These are phyloP conservation scores for Cynopterus brachyotis DNA, from an alignment of 2,113 vertebrate genomes.

Conservation along the genomic window DNA sequence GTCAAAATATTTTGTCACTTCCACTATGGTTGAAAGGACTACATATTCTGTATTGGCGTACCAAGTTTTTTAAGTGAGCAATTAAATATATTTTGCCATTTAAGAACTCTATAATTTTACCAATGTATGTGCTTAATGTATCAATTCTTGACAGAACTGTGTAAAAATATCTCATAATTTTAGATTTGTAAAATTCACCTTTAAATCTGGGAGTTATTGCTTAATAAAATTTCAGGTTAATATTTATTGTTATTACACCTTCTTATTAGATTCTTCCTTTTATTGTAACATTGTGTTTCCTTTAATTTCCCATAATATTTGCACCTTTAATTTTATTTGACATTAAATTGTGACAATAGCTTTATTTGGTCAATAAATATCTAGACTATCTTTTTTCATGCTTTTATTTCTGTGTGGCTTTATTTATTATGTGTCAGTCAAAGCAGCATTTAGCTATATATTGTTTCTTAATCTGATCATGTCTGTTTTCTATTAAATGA, in stretches of 20 bases:
- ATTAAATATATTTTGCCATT: background rate
- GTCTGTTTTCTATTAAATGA: background rate
- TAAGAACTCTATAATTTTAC: background rate
- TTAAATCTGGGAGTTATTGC: background rate
- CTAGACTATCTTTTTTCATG: background rate
- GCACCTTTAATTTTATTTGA: background rate
- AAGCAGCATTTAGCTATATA: background rate
- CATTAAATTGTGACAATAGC: background rate
- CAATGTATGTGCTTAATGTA: background rate
- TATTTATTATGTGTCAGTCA: background rate
- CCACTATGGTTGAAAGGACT: background rate
- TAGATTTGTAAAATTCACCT: background rate
- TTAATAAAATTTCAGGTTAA: background rate
- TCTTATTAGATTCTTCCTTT: background rate
- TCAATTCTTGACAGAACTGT: background rate
- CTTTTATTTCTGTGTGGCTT: background rate
- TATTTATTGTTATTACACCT: background rate
- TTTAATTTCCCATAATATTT: background rate
- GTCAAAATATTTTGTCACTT: constrained; percentile 8
- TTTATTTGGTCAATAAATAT: background rate
- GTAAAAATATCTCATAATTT: background rate
- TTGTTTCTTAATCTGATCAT: background rate
- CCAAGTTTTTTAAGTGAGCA: background rate
- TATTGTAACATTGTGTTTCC: background rate
- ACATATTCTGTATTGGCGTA: background rate